Evolutionary conservation across 1,140 invertebrate genomes (phyloP).

Genomic region (Calephelis nemesis): DNA sequence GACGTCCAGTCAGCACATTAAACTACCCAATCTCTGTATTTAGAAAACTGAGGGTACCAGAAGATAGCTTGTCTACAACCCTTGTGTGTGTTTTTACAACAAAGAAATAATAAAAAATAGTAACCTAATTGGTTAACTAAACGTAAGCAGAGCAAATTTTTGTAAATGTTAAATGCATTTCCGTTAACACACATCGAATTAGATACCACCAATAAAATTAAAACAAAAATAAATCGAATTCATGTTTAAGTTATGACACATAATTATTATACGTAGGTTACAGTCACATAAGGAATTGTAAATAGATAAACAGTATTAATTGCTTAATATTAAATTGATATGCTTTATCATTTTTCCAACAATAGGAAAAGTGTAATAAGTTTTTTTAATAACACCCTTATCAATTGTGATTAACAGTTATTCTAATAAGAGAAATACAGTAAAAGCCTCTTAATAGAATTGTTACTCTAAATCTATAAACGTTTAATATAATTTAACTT

Average conservation of each 20-base stretch:
- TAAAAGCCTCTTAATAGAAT: conserved; percentile 1
- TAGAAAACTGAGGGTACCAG: no score
- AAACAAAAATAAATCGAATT: not conserved
- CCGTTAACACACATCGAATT: conserved; percentile 17
- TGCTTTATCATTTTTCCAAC: conserved; percentile 37
- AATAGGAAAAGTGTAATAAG: conserved; percentile 36
- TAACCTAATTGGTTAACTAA: not conserved
- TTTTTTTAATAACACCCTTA: conserved; percentile 38
- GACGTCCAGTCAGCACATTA: no score
- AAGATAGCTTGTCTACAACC: no score
- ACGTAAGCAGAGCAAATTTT: not conserved
- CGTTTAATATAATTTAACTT: conserved; percentile 32
- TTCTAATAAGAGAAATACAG: conserved; percentile 14
- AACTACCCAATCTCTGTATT: no score
- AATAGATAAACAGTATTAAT: conserved; percentile 45
- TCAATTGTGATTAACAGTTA: conserved; percentile 36
- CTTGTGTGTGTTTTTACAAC: no score
- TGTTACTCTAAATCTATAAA: not conserved
- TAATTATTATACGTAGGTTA: conserved; percentile 5
- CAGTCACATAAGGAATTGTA: not conserved
- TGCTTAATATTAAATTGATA: conserved; percentile 63
- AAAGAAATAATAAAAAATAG: conserved; percentile 16
- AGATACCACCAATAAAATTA: conserved; percentile 11
- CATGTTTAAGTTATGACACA: not conserved
- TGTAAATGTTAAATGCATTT: not conserved